Conservation (phyloP, 2,113 vertebrate genomes). For the Petrocephalus zakoni region DNA sequence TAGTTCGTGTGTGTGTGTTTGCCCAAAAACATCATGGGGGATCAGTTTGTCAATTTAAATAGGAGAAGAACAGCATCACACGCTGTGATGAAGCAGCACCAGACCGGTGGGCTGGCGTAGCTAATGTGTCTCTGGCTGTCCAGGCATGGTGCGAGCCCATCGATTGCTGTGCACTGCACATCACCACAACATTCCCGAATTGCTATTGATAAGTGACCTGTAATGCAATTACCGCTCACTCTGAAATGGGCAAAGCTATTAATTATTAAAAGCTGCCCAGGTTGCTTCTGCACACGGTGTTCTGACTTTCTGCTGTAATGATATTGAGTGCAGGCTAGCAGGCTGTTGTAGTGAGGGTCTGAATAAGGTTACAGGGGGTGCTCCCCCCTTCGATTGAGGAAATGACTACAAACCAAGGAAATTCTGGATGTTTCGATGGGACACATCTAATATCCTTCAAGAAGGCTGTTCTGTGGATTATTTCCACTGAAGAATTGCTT, state of each 20-base stretch:
- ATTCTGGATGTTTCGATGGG: slow-evolving; percentile 26
- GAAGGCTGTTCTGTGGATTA: background rate
- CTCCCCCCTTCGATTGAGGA: slow-evolving; percentile 40
- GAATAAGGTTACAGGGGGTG: slow-evolving; percentile 51
- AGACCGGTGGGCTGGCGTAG: background rate
- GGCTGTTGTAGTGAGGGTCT: slow-evolving; percentile 47
- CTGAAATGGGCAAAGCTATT: slow-evolving; percentile 61
- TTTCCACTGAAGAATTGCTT: background rate
- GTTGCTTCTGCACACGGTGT: slow-evolving; percentile 46
- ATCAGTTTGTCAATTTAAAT: background rate
- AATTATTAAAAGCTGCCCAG: slow-evolving; percentile 70
- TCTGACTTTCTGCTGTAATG: slow-evolving; percentile 54
- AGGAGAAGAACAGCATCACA: background rate
- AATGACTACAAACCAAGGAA: slow-evolving; percentile 42
- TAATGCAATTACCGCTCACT: slow-evolving; percentile 72
- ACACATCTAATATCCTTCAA: slow-evolving; percentile 10
- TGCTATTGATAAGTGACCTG: slow-evolving; percentile 76
- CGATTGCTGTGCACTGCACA: slow-evolving; percentile 63
- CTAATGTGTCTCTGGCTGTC: slow-evolving; percentile 9
- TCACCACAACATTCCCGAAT: slow-evolving; percentile 72
- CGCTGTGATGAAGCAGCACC: background rate
- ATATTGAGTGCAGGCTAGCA: slow-evolving; percentile 50
- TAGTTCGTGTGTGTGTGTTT: background rate
- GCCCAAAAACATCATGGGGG: background rate
- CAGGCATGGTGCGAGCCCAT: slow-evolving; percentile 49